Base-by-base conservation (phyloP, 2,888 invertebrate species). In the Polydrusus tereticollis region DNA sequence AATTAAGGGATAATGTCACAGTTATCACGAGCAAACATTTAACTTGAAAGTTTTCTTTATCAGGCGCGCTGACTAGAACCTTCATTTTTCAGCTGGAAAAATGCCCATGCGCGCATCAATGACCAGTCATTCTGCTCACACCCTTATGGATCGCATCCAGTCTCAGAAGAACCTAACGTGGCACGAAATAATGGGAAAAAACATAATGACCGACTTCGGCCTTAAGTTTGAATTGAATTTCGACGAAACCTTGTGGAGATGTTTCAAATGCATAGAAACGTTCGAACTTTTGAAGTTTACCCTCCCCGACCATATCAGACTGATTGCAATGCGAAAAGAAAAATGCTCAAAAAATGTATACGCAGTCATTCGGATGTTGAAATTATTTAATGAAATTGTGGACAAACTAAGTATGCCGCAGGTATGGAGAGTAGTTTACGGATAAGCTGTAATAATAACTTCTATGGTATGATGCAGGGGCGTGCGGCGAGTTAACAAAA, bases 211-310 rank as follows among this genome's bases (percentile, higher is more conserved):
- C 62, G 94, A 94, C 78, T 89, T 90, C 75, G 88, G 89, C 7
- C 83, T 93, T 65, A 87, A 89, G 74, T 93, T 94, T 80, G 84
- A 87, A 50, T 85, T 93, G 0, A 92, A 94, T 82, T 91, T 94
- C 77, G 87, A 91, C 73, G 84, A 84, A 26, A 86, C 90, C 2
- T 86, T 94, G 26, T 93, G 93, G 78, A 88, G 90, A 67, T 85
- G 90, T 0, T 90, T 93, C 77, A 89, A 89, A 20, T 93, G 94
- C 82, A 92, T 93, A 0, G 92, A 93, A 82, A 85, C 93, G 1
- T 88, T 95, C 86, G 94, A 94, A 80, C 89, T 89, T 78, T 82
- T 94, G 45, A 92, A 93, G 1, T 90, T 88, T 75, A 80, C 86
- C 33, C 77, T 92, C 50, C 88, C 90, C 0, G 81, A 86, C 0